Evolutionary conservation across 2,888 invertebrate species (phyloP).

Genomic region (Conus canariensis): DNA sequence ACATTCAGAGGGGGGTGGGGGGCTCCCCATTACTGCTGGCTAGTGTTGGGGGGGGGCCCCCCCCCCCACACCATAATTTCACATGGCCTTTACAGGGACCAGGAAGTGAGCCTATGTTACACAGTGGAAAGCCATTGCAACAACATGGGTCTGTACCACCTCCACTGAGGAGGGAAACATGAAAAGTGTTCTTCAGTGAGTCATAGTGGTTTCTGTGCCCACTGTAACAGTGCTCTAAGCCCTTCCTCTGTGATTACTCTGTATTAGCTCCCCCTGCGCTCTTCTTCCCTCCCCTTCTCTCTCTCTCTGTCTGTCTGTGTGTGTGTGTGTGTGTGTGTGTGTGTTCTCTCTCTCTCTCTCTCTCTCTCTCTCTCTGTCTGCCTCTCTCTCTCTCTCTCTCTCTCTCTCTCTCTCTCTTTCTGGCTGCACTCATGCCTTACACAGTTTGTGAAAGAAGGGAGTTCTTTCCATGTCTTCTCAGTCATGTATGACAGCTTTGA

Average conservation of each 20-base stretch:
- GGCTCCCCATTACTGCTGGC: no score
- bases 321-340: no score
- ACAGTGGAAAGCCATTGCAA: not conserved
- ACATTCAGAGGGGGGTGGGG: no score
- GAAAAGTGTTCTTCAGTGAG: not conserved
- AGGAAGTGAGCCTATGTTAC: not conserved
- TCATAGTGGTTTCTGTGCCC: not conserved
- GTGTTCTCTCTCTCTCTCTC: no score
- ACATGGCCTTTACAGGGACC: not conserved
- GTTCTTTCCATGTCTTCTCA: not conserved
- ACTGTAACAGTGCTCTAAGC: not conserved
- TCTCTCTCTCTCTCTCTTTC: not conserved
- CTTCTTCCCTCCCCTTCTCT: no score
- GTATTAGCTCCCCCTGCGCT: no score
- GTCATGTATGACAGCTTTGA: not conserved
- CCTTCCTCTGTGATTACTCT: no score
- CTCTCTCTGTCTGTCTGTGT: no score
- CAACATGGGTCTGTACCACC: not conserved
- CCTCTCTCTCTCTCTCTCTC: conserved; percentile 13
- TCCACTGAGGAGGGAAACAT: not conserved
- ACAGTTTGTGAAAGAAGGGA: not conserved
- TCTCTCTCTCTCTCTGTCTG: conserved; percentile 4
- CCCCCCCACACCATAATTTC: no score
- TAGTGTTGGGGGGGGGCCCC: no score
- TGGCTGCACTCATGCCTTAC: not conserved